These are phyloP conservation scores for Pseudotriccus pelzelni DNA, from an alignment of 2,797 vertebrate genomes.

Conservation along the genomic window DNA sequence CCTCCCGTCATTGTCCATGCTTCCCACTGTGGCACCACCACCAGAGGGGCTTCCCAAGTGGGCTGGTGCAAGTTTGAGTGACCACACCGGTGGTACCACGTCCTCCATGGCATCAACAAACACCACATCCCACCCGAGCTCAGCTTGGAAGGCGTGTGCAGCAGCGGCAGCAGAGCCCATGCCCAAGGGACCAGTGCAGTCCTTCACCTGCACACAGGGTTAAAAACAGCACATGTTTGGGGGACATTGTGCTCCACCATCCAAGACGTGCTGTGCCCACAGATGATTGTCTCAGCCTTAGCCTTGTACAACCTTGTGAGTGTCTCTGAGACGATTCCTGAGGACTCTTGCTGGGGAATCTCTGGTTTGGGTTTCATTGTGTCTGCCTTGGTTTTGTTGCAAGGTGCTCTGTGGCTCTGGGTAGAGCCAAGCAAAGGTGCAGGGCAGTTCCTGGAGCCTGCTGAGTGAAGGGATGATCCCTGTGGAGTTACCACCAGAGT, in stretches of 20 bases:
- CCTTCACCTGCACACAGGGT: not conserved
- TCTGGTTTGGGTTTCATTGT: not conserved
- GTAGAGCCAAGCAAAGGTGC: not conserved
- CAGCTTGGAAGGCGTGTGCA: not conserved
- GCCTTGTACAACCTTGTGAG: not conserved
- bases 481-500: not conserved
- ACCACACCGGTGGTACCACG: not conserved
- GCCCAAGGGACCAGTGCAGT: not conserved
- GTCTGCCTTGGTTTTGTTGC: not conserved
- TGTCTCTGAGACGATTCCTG: not conserved
- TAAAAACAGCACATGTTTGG: not conserved
- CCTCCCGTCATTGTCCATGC: not conserved
- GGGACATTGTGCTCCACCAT: not conserved
- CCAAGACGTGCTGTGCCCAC: not conserved
- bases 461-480: not conserved
- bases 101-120: not conserved
- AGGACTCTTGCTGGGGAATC: not conserved
- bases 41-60: not conserved
- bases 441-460: not conserved
- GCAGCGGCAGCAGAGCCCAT: not conserved
- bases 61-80: not conserved
- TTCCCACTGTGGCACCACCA: not conserved
- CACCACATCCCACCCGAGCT: not conserved
- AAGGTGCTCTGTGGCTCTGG: not conserved
- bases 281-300: not conserved